Evolutionary conservation across 2,113 vertebrate species (phyloP).

Genomic region (Nothobranchius furzeri): DNA sequence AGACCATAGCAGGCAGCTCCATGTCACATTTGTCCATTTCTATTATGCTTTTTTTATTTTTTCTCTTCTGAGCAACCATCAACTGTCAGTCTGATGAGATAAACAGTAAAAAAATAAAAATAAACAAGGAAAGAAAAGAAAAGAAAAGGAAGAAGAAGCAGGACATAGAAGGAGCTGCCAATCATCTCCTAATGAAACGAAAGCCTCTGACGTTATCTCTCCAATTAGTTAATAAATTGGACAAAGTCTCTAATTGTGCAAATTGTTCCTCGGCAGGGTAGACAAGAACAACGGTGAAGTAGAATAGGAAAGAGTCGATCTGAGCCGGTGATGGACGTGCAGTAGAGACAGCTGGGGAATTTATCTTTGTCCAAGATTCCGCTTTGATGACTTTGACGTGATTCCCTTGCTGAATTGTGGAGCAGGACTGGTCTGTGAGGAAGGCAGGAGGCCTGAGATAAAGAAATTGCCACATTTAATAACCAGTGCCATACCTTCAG

Average conservation of each 20-base stretch:
- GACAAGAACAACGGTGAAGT: conserved; percentile 5
- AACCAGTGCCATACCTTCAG: conserved; percentile 8
- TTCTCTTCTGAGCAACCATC: conserved; percentile 9
- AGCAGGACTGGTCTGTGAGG: conserved; percentile 2
- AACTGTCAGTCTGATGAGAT: conserved; percentile 43
- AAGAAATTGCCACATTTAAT: conserved; percentile 21
- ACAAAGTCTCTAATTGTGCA: conserved; percentile 61
- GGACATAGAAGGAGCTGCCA: conserved; percentile 29
- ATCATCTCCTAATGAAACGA: conserved; percentile 35
- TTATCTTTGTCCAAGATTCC: conserved; percentile 8
- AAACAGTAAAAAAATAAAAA: conserved; percentile 38
- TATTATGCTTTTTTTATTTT: background rate
- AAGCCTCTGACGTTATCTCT: conserved; percentile 34
- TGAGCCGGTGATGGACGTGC: conserved; percentile 30
- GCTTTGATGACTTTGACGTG: conserved; percentile 23
- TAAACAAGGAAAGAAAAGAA: background rate
- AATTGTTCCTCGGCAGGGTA: conserved; percentile 30
- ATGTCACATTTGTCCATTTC: conserved; percentile 5
- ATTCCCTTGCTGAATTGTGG: conserved; percentile 27
- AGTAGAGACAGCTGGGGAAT: background rate
- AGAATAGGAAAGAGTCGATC: conserved; percentile 2
- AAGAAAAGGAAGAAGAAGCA: background rate
- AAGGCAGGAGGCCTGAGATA: conserved; percentile 37
- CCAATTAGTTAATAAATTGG: conserved; percentile 56
- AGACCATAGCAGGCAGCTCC: conserved; percentile 20